phyloP scores from a whole-genome alignment of 2,113 vertebrate genomes.

The Hystrix cristata region DNA sequence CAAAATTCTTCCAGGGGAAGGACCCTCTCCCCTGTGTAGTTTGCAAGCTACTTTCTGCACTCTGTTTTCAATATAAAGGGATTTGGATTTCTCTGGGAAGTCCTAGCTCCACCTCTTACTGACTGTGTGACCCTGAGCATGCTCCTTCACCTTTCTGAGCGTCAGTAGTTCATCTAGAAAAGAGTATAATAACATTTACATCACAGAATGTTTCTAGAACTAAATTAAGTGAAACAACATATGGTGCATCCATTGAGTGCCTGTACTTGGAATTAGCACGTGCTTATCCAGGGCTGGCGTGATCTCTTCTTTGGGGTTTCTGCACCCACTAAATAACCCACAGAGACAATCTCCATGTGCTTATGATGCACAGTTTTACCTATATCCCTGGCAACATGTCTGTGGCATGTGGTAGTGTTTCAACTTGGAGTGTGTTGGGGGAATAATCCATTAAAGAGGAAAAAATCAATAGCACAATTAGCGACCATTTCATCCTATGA shows the following conservation, averaged over 20 bases:
- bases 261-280: background rate
- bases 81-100: background rate
- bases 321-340: background rate
- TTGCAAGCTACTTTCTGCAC: background rate
- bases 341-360: background rate
- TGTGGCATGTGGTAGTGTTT: constrained; percentile 70
- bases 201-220: background rate
- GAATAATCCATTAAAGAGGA: constrained; percentile 87
- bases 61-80: background rate
- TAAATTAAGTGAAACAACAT: background rate
- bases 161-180: background rate
- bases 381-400: constrained; percentile 74
- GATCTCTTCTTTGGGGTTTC: background rate
- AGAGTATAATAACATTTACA: accelerated
- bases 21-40: accelerated
- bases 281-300: background rate
- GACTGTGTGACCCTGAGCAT: background rate
- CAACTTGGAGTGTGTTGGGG: constrained; percentile 81
- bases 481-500: constrained; percentile 85
- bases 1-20: background rate
- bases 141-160: background rate
- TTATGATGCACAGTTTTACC: constrained; percentile 40
- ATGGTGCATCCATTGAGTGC: accelerated
- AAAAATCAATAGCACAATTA: constrained; percentile 89
- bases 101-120: background rate